Percentiles rank a stretch among this genome's conserved stretches.
phyloP scores from a whole-genome alignment of 2,113 vertebrate species.

The Melanotaenia duboulayi region DNA sequence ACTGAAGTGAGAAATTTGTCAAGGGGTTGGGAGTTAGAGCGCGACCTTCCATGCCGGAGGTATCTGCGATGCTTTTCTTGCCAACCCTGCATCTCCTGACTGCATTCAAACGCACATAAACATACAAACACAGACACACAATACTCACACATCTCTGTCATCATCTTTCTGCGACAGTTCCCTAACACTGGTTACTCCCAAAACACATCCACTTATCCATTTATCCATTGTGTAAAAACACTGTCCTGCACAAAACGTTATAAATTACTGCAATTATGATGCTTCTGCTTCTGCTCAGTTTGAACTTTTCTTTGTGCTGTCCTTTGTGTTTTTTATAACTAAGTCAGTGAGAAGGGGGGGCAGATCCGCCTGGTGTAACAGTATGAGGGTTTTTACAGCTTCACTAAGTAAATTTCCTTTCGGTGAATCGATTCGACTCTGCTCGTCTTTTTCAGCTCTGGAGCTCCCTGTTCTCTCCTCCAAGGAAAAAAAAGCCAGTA shows the following conservation, averaged over 20 bases:
- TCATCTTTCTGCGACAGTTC: slow-evolving; percentile 52
- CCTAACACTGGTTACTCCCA: slow-evolving; percentile 38
- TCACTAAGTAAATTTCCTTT: slow-evolving; percentile 31
- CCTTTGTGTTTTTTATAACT: slow-evolving; percentile 19
- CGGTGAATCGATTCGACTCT: slow-evolving; percentile 6
- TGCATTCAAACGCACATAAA: background rate
- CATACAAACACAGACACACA: background rate
- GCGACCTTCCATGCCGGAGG: slow-evolving; percentile 36
- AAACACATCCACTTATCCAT: slow-evolving; percentile 57
- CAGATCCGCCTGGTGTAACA: slow-evolving; percentile 12
- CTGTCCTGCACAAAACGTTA: slow-evolving; percentile 48
- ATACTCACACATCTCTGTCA: background rate
- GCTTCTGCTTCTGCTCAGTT: slow-evolving; percentile 42
- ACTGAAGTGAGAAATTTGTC: slow-evolving; percentile 47
- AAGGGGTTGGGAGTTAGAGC: slow-evolving; percentile 37
- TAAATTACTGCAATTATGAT: slow-evolving; percentile 65
- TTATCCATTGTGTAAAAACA: slow-evolving; percentile 51
- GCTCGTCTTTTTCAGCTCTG: slow-evolving; percentile 35
- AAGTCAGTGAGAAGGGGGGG: slow-evolving; percentile 1
- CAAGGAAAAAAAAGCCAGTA: slow-evolving; percentile 32
- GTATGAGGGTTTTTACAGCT: background rate
- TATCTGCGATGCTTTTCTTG: slow-evolving; percentile 51
- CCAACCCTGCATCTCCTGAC: slow-evolving; percentile 29
- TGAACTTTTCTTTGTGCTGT: slow-evolving; percentile 30
- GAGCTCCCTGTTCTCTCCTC: slow-evolving; percentile 33